Percentiles rank a stretch among this genome's conserved stretches.
Evolutionary conservation across 2,113 vertebrate genomes (phyloP).

Genomic region (Zapus hudsonius): DNA sequence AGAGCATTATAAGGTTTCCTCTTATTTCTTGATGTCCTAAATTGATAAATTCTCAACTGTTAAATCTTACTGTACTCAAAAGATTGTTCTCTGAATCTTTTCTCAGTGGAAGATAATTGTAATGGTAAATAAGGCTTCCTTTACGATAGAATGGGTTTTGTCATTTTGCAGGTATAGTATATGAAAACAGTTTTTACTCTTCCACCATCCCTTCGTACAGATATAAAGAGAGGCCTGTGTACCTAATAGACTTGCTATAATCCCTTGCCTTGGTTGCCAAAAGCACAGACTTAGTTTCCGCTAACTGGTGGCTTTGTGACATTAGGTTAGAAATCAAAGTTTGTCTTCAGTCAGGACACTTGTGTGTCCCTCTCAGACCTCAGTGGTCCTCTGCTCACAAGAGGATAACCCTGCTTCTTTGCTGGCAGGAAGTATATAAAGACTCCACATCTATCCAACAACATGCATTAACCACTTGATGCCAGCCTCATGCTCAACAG

Average conservation of each 20-base stretch:
- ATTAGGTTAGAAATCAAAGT: background rate
- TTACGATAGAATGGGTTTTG: background rate
- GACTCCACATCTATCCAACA: background rate
- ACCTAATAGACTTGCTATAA: background rate
- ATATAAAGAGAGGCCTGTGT: background rate
- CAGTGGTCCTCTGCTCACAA: background rate
- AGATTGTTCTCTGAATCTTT: background rate
- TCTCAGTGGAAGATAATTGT: background rate
- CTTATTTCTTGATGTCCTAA: conserved; percentile 13
- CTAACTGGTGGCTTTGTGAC: background rate
- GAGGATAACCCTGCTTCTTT: background rate
- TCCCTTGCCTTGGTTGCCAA: background rate
- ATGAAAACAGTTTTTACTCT: background rate
- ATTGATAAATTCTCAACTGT: background rate
- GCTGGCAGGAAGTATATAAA: background rate
- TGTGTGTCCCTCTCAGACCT: background rate
- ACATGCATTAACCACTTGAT: background rate
- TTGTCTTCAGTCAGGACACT: background rate
- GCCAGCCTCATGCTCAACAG: background rate
- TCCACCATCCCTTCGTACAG: accelerated
- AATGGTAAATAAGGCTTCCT: background rate
- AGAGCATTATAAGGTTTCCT: background rate
- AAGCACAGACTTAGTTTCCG: background rate
- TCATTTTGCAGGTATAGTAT: background rate
- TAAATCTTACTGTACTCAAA: conserved; percentile 4